Evolutionary conservation across 2,888 invertebrate species (phyloP).

Genomic region (Leucoma salicis): DNA sequence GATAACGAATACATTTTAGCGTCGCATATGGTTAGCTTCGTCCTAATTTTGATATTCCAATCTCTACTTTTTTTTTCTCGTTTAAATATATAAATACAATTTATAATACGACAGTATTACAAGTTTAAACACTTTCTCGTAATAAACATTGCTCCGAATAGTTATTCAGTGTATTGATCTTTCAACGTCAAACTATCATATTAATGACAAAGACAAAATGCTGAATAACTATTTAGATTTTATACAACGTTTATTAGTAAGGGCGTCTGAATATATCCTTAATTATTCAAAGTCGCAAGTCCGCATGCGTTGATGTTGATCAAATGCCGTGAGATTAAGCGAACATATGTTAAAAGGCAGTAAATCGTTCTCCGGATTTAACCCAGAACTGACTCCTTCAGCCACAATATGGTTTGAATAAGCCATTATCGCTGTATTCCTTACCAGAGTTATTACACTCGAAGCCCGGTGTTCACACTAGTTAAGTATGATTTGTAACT

Average conservation of each 20-base stretch:
- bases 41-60: too few relatives aligned
- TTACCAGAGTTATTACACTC: slow-evolving; percentile 37
- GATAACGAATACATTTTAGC: too few relatives aligned
- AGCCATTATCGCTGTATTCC: slow-evolving; percentile 40
- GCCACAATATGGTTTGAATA: slow-evolving; percentile 47
- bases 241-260: not conserved
- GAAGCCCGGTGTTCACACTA: slow-evolving; percentile 25
- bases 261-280: not conserved
- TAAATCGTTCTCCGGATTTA: slow-evolving; percentile 24
- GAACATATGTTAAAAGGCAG: slow-evolving; percentile 37
- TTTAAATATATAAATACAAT: too few relatives aligned
- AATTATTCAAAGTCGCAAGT: slow-evolving; percentile 14
- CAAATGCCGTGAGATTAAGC: slow-evolving; percentile 27
- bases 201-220: too few relatives aligned
- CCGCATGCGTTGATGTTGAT: slow-evolving; percentile 12
- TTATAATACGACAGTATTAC: too few relatives aligned
- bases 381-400: slow-evolving; percentile 22
- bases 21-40: too few relatives aligned
- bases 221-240: too few relatives aligned
- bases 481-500: slow-evolving; percentile 46
- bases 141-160: too few relatives aligned
- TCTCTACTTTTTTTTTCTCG: too few relatives aligned
- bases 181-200: too few relatives aligned
- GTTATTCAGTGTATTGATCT: too few relatives aligned
- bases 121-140: too few relatives aligned